phyloP scores from a whole-genome alignment of 2,888 invertebrate species.

The Agrypnus murinus region DNA sequence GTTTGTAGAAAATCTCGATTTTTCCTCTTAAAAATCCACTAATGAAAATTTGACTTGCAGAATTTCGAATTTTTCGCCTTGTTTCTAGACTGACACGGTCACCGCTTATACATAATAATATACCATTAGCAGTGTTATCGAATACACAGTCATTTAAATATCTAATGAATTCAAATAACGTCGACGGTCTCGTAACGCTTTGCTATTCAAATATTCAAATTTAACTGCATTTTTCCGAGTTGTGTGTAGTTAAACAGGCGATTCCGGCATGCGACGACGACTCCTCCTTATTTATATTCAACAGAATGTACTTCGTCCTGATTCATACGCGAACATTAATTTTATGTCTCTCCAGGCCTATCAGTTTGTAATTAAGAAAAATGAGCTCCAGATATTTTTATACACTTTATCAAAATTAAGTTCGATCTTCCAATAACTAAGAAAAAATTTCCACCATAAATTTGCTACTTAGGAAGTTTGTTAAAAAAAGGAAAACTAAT shows the following conservation, averaged over 20 bases:
- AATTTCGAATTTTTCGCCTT: slow-evolving; percentile 57
- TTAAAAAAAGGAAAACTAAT: slow-evolving; percentile 8
- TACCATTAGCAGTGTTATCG: slow-evolving; percentile 66
- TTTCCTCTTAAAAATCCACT: slow-evolving; percentile 62
- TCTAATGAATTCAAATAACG: slow-evolving; percentile 65
- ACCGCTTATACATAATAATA: slow-evolving; percentile 65
- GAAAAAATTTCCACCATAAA: slow-evolving; percentile 12
- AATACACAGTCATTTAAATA: slow-evolving; percentile 67
- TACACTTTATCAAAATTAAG: slow-evolving; percentile 40
- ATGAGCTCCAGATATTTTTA: slow-evolving; percentile 9
- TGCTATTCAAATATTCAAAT: slow-evolving; percentile 60
- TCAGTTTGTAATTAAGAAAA: slow-evolving; percentile 37
- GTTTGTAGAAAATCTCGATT: slow-evolving; percentile 60
- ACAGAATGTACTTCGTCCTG: slow-evolving; percentile 36
- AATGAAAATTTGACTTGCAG: slow-evolving; percentile 67
- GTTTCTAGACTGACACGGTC: slow-evolving; percentile 55
- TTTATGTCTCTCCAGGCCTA: slow-evolving; percentile 20
- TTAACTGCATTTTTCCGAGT: slow-evolving; percentile 58
- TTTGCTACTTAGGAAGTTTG: background rate
- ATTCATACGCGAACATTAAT: slow-evolving; percentile 42
- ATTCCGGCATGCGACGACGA: slow-evolving; percentile 51
- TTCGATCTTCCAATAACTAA: slow-evolving; percentile 32
- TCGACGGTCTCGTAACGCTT: slow-evolving; percentile 52
- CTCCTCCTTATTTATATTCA: slow-evolving; percentile 48
- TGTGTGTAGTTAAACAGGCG: slow-evolving; percentile 54